Evolutionary conservation across 35 echinoderm and acorn worm genomes (phyloP), one percentile per base, ranked within the genome.

Genomic region (Apostichopus parvimensis): DNA sequence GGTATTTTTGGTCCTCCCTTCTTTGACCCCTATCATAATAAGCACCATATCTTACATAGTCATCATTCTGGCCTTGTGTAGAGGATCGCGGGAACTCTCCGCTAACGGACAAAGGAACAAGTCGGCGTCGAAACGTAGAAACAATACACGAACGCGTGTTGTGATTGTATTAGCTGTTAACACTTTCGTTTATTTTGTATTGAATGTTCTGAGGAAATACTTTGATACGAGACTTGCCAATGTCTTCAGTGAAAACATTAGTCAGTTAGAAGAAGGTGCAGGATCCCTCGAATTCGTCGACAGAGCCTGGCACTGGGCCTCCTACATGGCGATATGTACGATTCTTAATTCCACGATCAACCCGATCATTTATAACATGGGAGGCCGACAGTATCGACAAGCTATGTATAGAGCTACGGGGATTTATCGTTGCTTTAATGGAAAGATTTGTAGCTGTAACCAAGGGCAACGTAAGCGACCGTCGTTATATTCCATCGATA

Each of bases 321-420:
- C 83, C 53, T 87, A 87, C 83, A 87, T 87, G 83, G 58, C 83
- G 8, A 87, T 87, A 87, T 87, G 54, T 65, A 87, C 83, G 6
- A 87, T 87, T 24, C 23, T 87, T 18, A 87, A 87, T 87, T 87
- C 83, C 15, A 61, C 56, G 17, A 15, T 87, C 6, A 87, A 87
- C n/a, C 83, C 83, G 24, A 87, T 87, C 54, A 87, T 87, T 14
- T 87, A 87, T 61, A 87, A 57, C 57, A 87, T 87, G 53, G 83
- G 83, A 10, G 21, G 83, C 57, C 58, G 58, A 61, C 58, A 61
- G 12, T 61, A 61, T 12, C 58, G 58, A 8, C 58, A 61, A 61
- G 58, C 58, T 61, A 61, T 61, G 58, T 61, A 61, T 12, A 61
- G 7, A 61, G 58, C 58, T 61, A 61, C 12, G 12, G 7, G 58